A percentile compares a stretch with the other conserved stretches of the same genome.
These are phyloP conservation scores for Chelon labrosus DNA, from an alignment of 2,797 vertebrate species.

Conservation along the genomic window DNA sequence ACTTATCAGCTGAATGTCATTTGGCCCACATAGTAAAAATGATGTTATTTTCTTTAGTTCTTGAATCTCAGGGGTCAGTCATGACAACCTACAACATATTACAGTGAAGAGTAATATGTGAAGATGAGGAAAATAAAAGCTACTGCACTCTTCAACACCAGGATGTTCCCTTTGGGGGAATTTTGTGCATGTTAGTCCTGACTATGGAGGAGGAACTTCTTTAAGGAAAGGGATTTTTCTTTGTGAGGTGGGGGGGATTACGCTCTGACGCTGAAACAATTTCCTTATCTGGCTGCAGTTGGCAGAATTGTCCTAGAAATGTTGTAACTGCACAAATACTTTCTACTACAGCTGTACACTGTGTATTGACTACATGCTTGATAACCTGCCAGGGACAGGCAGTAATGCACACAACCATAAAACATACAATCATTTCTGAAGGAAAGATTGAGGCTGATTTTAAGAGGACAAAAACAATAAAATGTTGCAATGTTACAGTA, in stretches of 20 bases:
- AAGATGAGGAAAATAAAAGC: background rate
- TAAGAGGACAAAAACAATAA: constrained; percentile 21
- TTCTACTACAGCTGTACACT: background rate
- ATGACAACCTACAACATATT: constrained; percentile 17
- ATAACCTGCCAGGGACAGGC: constrained; percentile 1
- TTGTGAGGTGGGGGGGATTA: no score
- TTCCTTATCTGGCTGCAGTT: constrained; percentile 8
- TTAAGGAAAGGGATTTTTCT: background rate
- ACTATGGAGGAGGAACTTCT: background rate
- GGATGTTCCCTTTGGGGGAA: background rate
- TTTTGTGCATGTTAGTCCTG: background rate
- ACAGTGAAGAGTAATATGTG: constrained; percentile 16
- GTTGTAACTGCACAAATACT: background rate
- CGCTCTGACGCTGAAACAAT: background rate
- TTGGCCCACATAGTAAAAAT: constrained; percentile 27
- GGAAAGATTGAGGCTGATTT: background rate
- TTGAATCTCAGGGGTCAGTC: constrained; percentile 17
- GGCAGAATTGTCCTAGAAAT: background rate
- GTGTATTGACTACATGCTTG: constrained; percentile 11
- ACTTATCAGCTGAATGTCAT: constrained; percentile 12
- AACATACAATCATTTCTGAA: background rate
- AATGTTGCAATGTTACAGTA: constrained; percentile 1
- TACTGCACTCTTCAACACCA: background rate
- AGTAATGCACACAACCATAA: constrained; percentile 17
- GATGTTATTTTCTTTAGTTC: constrained; percentile 10